Conservation (phyloP, 2,888 invertebrate species). For the Sarcophaga subvicina region DNA sequence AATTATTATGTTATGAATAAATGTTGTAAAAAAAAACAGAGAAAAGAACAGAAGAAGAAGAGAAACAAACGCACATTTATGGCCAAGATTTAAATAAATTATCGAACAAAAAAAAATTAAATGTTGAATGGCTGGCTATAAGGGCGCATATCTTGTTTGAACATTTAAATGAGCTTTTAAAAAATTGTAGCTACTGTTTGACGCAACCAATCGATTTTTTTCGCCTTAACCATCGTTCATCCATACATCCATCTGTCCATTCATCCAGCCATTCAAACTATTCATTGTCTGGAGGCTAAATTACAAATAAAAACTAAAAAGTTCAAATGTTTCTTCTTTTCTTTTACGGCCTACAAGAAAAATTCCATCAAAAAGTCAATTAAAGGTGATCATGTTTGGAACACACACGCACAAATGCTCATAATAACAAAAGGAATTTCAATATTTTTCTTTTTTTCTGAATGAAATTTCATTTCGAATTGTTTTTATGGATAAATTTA, state of each 20-base stretch:
- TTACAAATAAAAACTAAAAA: not conserved
- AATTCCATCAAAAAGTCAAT: not conserved
- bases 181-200: slow-evolving; percentile 70
- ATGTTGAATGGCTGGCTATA: not conserved
- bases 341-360: slow-evolving; percentile 3
- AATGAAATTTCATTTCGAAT: slow-evolving; percentile 41
- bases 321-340: slow-evolving; percentile 31
- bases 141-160: slow-evolving; percentile 35
- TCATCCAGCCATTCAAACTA: slow-evolving; percentile 10
- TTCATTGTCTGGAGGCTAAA: slow-evolving; percentile 48
- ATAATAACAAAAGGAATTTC: not conserved
- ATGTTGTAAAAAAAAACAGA: not conserved
- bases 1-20: slow-evolving; percentile 53
- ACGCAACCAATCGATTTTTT: slow-evolving; percentile 66
- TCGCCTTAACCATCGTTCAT: slow-evolving; percentile 17
- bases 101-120: not conserved
- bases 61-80: slow-evolving; percentile 1
- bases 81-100: slow-evolving; percentile 31
- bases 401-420: not conserved
- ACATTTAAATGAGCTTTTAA: slow-evolving; percentile 70
- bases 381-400: not conserved
- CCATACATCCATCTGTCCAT: not conserved
- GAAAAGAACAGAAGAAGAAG: no score
- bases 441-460: slow-evolving; percentile 17
- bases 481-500: slow-evolving; percentile 13